These are phyloP conservation scores for Corythornis leucogaster DNA, from an alignment of 2,797 vertebrate species.

Conservation along the genomic window DNA sequence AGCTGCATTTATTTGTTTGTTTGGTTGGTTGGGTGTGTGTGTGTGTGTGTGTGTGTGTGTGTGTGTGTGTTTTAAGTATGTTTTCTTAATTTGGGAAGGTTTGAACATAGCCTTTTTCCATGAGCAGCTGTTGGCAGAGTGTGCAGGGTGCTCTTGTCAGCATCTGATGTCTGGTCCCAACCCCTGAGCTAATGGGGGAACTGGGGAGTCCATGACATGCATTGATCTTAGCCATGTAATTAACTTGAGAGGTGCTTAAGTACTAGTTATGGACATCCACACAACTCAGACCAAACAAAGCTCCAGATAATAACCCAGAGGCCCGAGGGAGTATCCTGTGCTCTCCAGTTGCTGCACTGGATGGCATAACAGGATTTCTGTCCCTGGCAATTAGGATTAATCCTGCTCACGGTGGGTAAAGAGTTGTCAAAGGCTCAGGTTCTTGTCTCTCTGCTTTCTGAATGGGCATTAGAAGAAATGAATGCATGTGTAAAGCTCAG, in stretches of 20 bases:
- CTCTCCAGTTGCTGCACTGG: neutral
- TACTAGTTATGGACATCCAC: neutral
- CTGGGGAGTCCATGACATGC: neutral
- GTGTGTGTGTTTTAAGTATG: too few species aligned
- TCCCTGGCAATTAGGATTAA: neutral
- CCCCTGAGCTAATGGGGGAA: too few species aligned
- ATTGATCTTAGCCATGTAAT: neutral
- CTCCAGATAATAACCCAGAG: neutral
- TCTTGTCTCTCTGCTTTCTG: neutral
- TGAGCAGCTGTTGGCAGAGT: neutral
- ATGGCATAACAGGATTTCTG: neutral
- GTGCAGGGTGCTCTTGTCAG: neutral
- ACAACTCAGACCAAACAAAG: neutral
- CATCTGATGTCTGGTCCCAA: neutral
- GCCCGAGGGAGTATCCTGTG: neutral
- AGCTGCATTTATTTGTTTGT: neutral
- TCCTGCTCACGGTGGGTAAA: neutral
- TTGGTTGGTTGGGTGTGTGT: too few species aligned
- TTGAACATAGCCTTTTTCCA: neutral
- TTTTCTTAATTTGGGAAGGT: neutral
- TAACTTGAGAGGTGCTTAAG: neutral
- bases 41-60: too few species aligned
- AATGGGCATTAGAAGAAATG: neutral
- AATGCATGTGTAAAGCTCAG: neutral
- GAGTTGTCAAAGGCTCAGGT: neutral